phyloP scores from a whole-genome alignment of 2,888 invertebrate species.

The Agonopterix heracliana region DNA sequence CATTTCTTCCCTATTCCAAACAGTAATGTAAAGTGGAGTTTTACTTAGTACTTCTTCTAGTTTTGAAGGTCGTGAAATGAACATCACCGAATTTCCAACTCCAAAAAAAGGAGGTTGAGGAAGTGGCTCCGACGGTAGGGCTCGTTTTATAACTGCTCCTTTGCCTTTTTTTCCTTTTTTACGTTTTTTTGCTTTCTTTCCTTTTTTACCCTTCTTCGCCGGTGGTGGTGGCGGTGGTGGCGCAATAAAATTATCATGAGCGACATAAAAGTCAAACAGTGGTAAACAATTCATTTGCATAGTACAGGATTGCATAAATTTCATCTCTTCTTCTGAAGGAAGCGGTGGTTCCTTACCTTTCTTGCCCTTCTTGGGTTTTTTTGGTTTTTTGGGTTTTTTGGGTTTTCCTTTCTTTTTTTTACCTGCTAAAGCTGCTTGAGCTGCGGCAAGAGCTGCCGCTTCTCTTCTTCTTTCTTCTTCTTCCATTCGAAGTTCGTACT shows the following conservation, averaged over 20 bases:
- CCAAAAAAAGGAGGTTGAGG: slow-evolving; percentile 67
- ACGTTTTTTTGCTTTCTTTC: slow-evolving; percentile 34
- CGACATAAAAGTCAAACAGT: slow-evolving; percentile 61
- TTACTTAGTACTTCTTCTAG: slow-evolving; percentile 51
- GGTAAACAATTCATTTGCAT: slow-evolving; percentile 64
- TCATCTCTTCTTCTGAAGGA: slow-evolving; percentile 67
- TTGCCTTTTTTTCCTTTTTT: slow-evolving; percentile 47
- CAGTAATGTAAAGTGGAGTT: slow-evolving; percentile 60
- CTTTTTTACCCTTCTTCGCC: slow-evolving; percentile 23
- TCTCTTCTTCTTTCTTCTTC: slow-evolving; percentile 48
- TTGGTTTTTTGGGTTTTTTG: slow-evolving; percentile 20
- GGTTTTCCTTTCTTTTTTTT: slow-evolving; percentile 31
- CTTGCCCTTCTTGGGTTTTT: slow-evolving; percentile 41
- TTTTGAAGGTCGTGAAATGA: slow-evolving; percentile 58
- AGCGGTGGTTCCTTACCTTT: slow-evolving; percentile 55
- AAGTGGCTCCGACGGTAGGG: slow-evolving; percentile 60
- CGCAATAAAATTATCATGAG: slow-evolving; percentile 66
- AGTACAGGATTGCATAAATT: slow-evolving; percentile 64
- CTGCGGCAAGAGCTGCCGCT: slow-evolving; percentile 49
- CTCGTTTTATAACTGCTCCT: slow-evolving; percentile 32
- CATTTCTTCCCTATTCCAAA: slow-evolving; percentile 65
- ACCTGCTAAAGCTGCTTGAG: slow-evolving; percentile 40
- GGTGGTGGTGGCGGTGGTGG: slow-evolving; percentile 60
- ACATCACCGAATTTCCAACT: slow-evolving; percentile 62
- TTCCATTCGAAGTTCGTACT: slow-evolving; percentile 55